Percentiles rank a stretch among this genome's conserved stretches.
Evolutionary conservation across 2,113 vertebrate genomes (phyloP).

Genomic region (Willisornis vidua): DNA sequence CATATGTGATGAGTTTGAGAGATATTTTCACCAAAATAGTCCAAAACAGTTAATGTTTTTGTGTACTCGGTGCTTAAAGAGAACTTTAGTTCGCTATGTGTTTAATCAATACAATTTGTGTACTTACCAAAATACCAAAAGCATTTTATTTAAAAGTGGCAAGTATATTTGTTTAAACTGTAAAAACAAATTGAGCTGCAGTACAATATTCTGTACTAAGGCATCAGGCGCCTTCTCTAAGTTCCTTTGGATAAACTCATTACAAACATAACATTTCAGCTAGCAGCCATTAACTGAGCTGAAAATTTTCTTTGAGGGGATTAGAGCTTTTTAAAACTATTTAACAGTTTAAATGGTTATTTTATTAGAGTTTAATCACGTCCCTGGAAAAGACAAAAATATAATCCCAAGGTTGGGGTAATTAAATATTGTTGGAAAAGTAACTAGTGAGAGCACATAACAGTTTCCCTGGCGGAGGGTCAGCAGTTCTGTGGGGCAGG

Average conservation of each 20-base stretch:
- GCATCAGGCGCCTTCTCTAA: not conserved
- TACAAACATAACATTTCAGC: not conserved
- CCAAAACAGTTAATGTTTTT: not conserved
- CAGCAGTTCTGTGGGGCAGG: not conserved
- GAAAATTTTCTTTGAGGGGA: constrained; percentile 28
- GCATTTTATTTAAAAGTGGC: not conserved
- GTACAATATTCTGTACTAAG: not conserved
- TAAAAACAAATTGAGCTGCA: not conserved
- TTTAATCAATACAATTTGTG: not conserved
- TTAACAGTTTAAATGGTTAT: not conserved
- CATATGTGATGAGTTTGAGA: not conserved
- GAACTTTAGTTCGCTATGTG: not conserved
- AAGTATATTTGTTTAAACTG: not conserved
- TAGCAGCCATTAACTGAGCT: constrained; percentile 4
- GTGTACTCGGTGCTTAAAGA: not conserved
- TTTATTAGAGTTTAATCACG: constrained; percentile 48
- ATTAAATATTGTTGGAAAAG: not conserved
- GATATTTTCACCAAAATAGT: not conserved
- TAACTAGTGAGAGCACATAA: not conserved
- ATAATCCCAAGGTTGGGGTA: not conserved
- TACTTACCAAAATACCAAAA: not conserved
- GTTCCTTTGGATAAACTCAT: constrained; percentile 45
- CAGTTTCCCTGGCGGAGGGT: not conserved
- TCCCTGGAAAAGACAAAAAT: not conserved
- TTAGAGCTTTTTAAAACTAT: constrained; percentile 41